Percentiles rank a stretch among this genome's conserved stretches.
Conservation (phyloP, 2,888 invertebrate genomes). For the Hyles lineata region DNA sequence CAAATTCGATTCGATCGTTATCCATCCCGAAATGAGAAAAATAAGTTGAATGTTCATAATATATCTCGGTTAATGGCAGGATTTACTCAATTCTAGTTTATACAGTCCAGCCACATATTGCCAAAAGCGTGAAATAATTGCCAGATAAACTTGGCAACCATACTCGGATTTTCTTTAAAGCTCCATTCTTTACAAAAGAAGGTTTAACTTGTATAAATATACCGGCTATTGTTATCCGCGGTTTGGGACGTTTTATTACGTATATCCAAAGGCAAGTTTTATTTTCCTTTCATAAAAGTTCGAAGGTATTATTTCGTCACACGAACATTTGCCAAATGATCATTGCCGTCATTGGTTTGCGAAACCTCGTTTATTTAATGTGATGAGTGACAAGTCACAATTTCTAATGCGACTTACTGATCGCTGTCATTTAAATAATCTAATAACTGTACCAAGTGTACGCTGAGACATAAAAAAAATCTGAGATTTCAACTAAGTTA, state of each 20-base stretch:
- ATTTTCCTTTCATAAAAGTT: neutral
- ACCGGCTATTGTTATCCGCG: constrained; percentile 12
- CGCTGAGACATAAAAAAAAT: neutral
- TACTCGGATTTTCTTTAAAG: constrained; percentile 25
- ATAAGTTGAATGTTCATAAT: constrained; percentile 8
- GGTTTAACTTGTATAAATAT: constrained; percentile 14
- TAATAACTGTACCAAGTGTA: neutral
- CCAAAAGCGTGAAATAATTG: constrained; percentile 25
- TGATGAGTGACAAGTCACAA: neutral
- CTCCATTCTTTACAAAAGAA: constrained; percentile 14
- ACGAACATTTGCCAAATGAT: neutral
- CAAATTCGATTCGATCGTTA: constrained; percentile 5
- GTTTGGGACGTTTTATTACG: neutral
- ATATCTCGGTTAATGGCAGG: constrained; percentile 25
- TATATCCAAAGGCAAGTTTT: neutral
- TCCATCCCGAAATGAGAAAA: neutral
- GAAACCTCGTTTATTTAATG: neutral
- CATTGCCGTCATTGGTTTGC: neutral
- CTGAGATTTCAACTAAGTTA: neutral
- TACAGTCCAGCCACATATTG: constrained; percentile 23
- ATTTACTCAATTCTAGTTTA: constrained; percentile 22
- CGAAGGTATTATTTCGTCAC: neutral
- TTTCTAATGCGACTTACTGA: neutral
- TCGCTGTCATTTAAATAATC: constrained; percentile 6
- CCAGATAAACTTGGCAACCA: constrained; percentile 25